Base-by-base conservation (phyloP, 2,888 invertebrate genomes). In the Dilophus febrilis region DNA sequence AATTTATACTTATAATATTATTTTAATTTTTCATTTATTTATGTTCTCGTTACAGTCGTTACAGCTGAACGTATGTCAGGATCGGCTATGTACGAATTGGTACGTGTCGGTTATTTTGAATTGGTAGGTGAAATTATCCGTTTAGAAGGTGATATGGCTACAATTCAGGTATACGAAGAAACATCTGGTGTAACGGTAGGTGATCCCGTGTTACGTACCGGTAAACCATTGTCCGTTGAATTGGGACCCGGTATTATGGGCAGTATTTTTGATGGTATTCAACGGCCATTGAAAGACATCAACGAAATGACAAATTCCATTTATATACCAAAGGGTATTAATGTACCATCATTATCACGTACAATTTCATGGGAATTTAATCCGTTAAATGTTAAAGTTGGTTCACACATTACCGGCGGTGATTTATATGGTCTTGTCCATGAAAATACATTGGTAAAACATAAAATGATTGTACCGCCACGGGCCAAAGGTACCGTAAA, bases 241-340 rank as follows among this genome's bases (percentile, higher is more conserved):
- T 69, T 99, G 42, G 98, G 98, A 7, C 98, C 98, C 38, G 97
- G 97, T 57, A 99, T 99, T 64, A 80, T 99, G 74, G 92, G 91
- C 49, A 92, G 91, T 61, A 99, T 99, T 68, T 99, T 97, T 67
- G 98, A 99, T 67, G 98, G 98, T 70, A 99, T 98, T 65, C 98
- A 98, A 67, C 84, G 98, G 57, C 98, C 98, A 0, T 64, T 99
- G 54, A 91, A 87, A 64, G 95, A 94, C 66, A 98, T 99, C 62
- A 74, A 83, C 58, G 90, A 91, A 58, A 64, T 92, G 46, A 91
- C 92, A 2, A 72, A 78, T 58, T 92, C 91, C 57, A 99, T 99
- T 66, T 99, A 99, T 74, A 99, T 99, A 65, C 98, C 98, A 34
- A 97, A 95, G 70, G 98, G 97, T 64, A 78, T 99, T 37, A 97